A percentile compares a stretch with the other conserved stretches of the same genome.
Conservation (phyloP, 2,113 vertebrate species). For the Alaudala cheleensis region DNA sequence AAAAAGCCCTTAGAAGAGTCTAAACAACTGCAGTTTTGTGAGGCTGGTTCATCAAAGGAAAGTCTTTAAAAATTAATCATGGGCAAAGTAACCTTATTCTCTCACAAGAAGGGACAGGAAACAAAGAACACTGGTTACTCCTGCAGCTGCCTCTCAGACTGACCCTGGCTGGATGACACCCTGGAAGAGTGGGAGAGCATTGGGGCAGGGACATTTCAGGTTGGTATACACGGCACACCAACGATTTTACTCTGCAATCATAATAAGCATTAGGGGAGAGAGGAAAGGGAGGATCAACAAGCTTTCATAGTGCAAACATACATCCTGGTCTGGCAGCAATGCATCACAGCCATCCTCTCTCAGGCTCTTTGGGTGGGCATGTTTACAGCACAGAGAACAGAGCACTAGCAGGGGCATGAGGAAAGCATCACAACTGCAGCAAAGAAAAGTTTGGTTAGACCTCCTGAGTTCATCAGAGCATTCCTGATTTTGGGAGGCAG, state of each 20-base stretch:
- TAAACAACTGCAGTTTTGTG: neutral
- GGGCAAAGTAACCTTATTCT: neutral
- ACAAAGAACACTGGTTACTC: neutral
- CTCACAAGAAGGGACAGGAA: neutral
- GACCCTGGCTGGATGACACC: neutral
- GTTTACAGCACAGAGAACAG: slow-evolving; percentile 38
- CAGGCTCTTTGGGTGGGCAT: slow-evolving; percentile 59
- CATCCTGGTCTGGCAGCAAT: neutral
- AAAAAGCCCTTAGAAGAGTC: neutral
- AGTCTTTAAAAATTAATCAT: neutral
- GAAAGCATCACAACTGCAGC: slow-evolving; percentile 53
- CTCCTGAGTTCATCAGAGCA: slow-evolving; percentile 42
- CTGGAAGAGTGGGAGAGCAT: neutral
- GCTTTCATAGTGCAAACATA: neutral
- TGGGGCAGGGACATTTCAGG: neutral
- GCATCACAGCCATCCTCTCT: slow-evolving; percentile 1
- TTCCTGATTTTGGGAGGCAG: slow-evolving; percentile 8
- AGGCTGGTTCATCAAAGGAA: neutral
- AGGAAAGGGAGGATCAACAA: neutral
- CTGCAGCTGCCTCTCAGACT: neutral
- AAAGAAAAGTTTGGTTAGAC: slow-evolving; percentile 41
- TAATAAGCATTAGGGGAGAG: neutral
- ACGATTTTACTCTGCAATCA: neutral
- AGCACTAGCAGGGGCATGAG: slow-evolving; percentile 10
- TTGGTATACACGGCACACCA: neutral